A percentile compares a stretch with the other conserved stretches of the same genome.
phyloP scores from a whole-genome alignment of 2,113 vertebrate species.

The Uropsilus gracilis region DNA sequence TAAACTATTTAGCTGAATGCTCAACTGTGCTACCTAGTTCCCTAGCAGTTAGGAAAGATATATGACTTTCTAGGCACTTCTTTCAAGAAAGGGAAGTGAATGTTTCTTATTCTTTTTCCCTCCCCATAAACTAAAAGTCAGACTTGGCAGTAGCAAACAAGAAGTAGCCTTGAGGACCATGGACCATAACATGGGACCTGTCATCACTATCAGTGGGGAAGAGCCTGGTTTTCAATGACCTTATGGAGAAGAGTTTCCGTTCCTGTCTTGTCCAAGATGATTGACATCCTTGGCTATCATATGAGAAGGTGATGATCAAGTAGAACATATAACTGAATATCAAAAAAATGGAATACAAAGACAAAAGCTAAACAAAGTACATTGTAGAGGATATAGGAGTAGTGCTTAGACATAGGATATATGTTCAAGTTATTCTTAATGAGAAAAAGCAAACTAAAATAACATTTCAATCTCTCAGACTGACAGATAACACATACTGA shows the following conservation, averaged over 20 bases:
- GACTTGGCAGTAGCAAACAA: background rate
- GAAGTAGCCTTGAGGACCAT: background rate
- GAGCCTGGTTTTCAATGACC: background rate
- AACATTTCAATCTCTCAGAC: background rate
- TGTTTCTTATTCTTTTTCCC: background rate
- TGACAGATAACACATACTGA: background rate
- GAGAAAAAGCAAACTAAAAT: conserved; percentile 1
- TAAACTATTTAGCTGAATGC: rapidly evolving
- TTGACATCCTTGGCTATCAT: no score
- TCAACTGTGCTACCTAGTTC: background rate
- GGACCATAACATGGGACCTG: background rate
- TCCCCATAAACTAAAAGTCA: background rate
- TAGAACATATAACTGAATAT: background rate
- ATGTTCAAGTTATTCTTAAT: background rate
- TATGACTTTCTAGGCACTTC: background rate
- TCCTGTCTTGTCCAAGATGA: no score
- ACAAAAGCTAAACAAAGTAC: background rate
- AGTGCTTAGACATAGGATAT: background rate
- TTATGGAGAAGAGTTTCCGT: background rate
- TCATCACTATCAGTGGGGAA: background rate
- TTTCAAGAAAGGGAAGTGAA: background rate
- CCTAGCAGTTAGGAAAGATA: background rate
- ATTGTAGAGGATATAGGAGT: background rate
- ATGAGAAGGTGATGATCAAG: background rate
- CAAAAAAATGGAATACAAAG: background rate